Conservation (phyloP, 2,888 invertebrate species). For the Busseola fusca region DNA sequence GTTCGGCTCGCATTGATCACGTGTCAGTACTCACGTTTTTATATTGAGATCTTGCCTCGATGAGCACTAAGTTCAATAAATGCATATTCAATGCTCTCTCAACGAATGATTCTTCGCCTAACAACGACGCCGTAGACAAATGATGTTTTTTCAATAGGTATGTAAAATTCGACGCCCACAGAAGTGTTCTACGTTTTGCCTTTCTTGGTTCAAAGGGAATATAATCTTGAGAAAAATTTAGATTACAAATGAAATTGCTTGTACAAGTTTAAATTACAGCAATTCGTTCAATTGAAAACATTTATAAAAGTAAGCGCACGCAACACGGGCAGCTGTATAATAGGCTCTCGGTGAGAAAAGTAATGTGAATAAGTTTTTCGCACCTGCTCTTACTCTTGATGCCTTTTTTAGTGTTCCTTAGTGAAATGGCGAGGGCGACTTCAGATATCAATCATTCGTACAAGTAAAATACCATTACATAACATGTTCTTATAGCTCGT, state of each 20-base stretch:
- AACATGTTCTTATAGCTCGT: not conserved
- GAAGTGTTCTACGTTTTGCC: constrained; percentile 26
- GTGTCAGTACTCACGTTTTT: constrained; percentile 43
- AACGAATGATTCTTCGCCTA: constrained; percentile 16
- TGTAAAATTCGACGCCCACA: constrained; percentile 26
- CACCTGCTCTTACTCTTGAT: constrained; percentile 79
- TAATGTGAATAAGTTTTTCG: constrained; percentile 75
- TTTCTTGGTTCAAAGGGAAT: constrained; percentile 45
- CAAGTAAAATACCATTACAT: not conserved
- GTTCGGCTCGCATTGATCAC: constrained; percentile 32
- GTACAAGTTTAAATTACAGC: constrained; percentile 75
- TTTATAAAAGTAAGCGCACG: constrained; percentile 71
- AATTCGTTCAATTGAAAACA: constrained; percentile 75
- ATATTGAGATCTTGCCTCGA: constrained; percentile 44
- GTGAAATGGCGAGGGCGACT: constrained; percentile 45
- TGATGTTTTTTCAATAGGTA: constrained; percentile 38
- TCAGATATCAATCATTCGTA: constrained; percentile 30
- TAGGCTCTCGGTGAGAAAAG: constrained; percentile 70
- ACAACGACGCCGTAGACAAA: constrained; percentile 39
- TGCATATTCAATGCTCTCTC: constrained; percentile 50
- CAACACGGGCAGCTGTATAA: constrained; percentile 73
- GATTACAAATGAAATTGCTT: constrained; percentile 69
- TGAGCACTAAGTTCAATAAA: constrained; percentile 46
- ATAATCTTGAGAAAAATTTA: constrained; percentile 44
- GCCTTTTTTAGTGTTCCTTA: constrained; percentile 62